Evolutionary conservation across 1,140 invertebrate species (phyloP).

Genomic region (Ctenoplectra terminalis): DNA sequence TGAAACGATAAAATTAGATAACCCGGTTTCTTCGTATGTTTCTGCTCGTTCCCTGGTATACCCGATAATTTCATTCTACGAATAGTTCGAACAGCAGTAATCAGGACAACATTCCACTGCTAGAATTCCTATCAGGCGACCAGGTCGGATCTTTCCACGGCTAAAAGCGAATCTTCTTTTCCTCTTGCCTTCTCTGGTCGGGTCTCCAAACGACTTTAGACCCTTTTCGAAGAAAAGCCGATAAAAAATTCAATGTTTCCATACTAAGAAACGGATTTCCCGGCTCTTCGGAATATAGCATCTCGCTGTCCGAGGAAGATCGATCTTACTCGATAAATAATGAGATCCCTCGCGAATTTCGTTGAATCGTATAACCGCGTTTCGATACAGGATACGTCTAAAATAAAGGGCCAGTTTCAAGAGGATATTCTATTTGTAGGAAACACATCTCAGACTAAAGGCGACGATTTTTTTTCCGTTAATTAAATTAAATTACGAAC

Average conservation of each 20-base stretch:
- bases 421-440: neutral
- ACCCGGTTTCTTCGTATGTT: neutral
- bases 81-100: slow-evolving; percentile 27
- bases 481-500: too few relatives aligned
- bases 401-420: neutral
- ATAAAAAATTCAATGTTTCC: slow-evolving; percentile 25
- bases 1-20: slow-evolving; percentile 1
- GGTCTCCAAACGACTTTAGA: neutral
- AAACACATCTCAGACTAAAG: too few relatives aligned
- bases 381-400: neutral
- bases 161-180: neutral
- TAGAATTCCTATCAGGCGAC: neutral
- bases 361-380: neutral
- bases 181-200: neutral
- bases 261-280: neutral
- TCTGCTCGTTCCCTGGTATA: too few relatives aligned
- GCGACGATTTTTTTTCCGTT: too few relatives aligned
- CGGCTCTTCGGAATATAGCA: neutral
- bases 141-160: neutral
- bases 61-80: slow-evolving; percentile 2
- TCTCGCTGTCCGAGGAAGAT: neutral
- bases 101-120: neutral
- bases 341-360: neutral
- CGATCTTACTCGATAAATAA: slow-evolving; percentile 4
- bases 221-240: neutral